These are phyloP conservation scores for Labia minor DNA, from an alignment of 2,888 invertebrate genomes.

Conservation along the genomic window DNA sequence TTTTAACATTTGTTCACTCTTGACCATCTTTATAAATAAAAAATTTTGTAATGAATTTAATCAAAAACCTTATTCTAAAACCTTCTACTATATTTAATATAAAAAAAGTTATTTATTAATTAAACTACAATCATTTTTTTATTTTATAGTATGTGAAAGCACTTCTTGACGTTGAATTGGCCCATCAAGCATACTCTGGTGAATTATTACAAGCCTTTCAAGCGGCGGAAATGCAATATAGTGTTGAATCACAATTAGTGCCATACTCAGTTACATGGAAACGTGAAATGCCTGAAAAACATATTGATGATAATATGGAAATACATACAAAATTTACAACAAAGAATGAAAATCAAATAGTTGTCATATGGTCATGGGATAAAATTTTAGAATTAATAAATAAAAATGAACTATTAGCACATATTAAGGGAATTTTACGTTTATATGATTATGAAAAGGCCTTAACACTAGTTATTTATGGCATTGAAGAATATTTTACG, in stretches of 20 bases:
- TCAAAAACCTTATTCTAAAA: too few relatives aligned
- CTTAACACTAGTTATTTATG: slow-evolving; percentile 38
- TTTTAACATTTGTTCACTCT: too few relatives aligned
- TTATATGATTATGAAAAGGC: slow-evolving; percentile 28
- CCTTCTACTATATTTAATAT: too few relatives aligned
- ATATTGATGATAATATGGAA: slow-evolving; percentile 22
- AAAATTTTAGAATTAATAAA: slow-evolving; percentile 22
- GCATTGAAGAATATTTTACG: slow-evolving; percentile 40
- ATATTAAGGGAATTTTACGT: slow-evolving; percentile 26
- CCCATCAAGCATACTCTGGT: slow-evolving; percentile 33
- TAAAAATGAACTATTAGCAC: slow-evolving; percentile 24
- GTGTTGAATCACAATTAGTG: slow-evolving; percentile 25
- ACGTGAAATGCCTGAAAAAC: slow-evolving; percentile 22
- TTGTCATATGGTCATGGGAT: slow-evolving; percentile 25
- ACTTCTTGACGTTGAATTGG: slow-evolving; percentile 37
- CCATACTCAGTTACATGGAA: slow-evolving; percentile 29
- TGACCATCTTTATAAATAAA: too few relatives aligned
- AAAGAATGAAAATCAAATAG: slow-evolving; percentile 25
- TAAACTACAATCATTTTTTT: too few relatives aligned
- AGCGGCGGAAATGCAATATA: slow-evolving; percentile 27
- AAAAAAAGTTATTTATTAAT: too few relatives aligned
- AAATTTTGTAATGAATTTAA: too few relatives aligned
- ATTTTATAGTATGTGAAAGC: slow-evolving; percentile 39
- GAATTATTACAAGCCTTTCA: slow-evolving; percentile 28
- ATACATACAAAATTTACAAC: slow-evolving; percentile 16